phyloP scores from a whole-genome alignment of 2,888 invertebrate species.

The Arge pagana region DNA sequence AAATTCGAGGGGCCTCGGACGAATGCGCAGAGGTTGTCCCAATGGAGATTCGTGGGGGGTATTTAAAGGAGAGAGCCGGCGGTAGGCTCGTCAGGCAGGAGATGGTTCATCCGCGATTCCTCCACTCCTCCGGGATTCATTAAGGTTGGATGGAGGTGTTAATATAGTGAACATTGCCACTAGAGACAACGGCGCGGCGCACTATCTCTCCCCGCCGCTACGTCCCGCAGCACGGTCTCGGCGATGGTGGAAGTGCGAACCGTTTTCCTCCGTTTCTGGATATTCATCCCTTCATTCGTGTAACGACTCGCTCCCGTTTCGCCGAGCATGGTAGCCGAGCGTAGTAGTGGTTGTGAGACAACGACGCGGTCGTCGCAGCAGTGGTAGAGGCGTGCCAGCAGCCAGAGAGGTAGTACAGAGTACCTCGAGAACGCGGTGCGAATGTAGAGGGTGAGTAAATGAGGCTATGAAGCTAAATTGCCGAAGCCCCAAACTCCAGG shows the following conservation, averaged over 20 bases:
- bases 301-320: slow-evolving; percentile 3
- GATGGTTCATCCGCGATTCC: slow-evolving; percentile 10
- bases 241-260: slow-evolving; percentile 11
- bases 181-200: slow-evolving; percentile 35
- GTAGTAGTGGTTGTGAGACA: background rate
- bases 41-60: slow-evolving; percentile 13
- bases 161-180: slow-evolving; percentile 53
- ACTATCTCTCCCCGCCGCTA: slow-evolving; percentile 31
- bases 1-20: too few species aligned
- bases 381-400: background rate
- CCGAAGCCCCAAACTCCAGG: slow-evolving; percentile 33
- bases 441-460: slow-evolving; percentile 30
- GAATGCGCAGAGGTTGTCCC: slow-evolving; percentile 1
- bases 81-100: slow-evolving; percentile 21
- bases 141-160: slow-evolving; percentile 54
- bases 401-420: too few species aligned
- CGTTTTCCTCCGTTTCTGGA: background rate
- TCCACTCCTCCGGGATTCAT: slow-evolving; percentile 50
- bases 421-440: too few species aligned
- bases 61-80: background rate
- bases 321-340: background rate
- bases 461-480: slow-evolving; percentile 49
- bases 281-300: too few species aligned
- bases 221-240: slow-evolving; percentile 15
- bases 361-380: background rate